Base-by-base conservation (phyloP, 2,888 invertebrate species). In the Criorhina ranunculi region DNA sequence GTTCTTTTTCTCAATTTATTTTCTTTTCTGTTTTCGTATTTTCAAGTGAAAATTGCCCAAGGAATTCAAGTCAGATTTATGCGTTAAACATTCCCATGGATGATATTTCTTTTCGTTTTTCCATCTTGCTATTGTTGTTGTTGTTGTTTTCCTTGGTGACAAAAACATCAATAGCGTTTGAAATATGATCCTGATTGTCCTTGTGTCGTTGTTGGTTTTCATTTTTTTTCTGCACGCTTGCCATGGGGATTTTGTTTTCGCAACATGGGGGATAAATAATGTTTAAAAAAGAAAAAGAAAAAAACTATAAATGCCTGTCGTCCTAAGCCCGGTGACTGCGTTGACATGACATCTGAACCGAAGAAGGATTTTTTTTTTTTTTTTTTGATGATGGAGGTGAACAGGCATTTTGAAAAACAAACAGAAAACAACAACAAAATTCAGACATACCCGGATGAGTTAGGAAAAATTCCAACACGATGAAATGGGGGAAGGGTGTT, bases 141-240 rank as follows among this genome's bases (percentile, higher is more conserved):
- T 53, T 53, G 40, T 11, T 49, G 19, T 53, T 42, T 67, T 51
- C 33, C 4, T 19, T 7, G 8, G 62, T 42, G 67, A 67, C 51
- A 37, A 69, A 57, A 70, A 64, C 76, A 70, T 82, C 81, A 76
- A 76, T 77, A 51, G 76, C 59, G 42, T 82, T 82, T 82, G 81
- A 76, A 82, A 82, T 82, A 82, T 77, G 76, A 82, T 77, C 76
- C 81, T 62, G 81, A 82, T 76, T 77, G 81, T 76, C 62, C 64
- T 24, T 49, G 29, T 70, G 59, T 31, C 1, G 42, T 33, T 55
- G 40, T 40, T 70, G 59, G 17, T 31, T 46, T 60, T 62, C 24
- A 49, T 12, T 15, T 69, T 46, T 73, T 2, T 17, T 12, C 40
- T 44, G 37, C 60, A 5, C 37, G 59, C 66, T 53, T 72, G 70